Conservation (phyloP, 2,797 vertebrate genomes). For the Acropternis orthonyx region DNA sequence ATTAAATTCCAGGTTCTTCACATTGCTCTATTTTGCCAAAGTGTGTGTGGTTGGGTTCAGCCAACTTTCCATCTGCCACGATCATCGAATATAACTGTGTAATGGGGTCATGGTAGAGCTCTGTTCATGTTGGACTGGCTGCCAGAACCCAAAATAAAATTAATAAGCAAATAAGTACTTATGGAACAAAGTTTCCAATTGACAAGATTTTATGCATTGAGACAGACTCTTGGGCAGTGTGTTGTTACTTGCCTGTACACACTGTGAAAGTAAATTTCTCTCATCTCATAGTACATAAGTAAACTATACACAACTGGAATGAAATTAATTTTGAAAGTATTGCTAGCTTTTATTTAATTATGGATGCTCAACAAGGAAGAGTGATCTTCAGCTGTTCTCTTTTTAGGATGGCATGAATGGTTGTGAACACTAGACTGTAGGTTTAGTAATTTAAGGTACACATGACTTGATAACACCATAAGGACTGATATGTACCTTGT, state of each 20-base stretch:
- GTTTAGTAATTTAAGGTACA: not conserved
- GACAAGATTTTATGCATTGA: not conserved
- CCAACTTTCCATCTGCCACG: not conserved
- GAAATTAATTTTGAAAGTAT: not conserved
- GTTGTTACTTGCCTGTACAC: not conserved
- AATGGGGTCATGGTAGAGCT: not conserved
- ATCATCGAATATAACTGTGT: not conserved
- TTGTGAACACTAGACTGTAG: not conserved
- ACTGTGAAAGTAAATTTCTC: not conserved
- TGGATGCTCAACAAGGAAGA: not conserved
- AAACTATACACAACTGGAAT: not conserved
- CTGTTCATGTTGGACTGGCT: not conserved
- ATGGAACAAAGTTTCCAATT: not conserved
- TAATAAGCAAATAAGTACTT: not conserved
- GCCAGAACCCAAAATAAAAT: not conserved
- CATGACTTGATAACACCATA: accelerated
- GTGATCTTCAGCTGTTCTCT: not conserved
- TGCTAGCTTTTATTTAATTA: not conserved
- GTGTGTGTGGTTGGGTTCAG: not conserved
- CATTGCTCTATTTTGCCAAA: not conserved
- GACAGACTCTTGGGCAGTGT: not conserved
- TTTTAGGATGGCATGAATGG: not conserved
- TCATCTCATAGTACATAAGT: not conserved
- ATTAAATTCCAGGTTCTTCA: constrained; percentile 10
- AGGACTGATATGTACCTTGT: not conserved